phyloP scores from a whole-genome alignment of 2,113 vertebrate genomes.

The Serilophus lunatus region DNA sequence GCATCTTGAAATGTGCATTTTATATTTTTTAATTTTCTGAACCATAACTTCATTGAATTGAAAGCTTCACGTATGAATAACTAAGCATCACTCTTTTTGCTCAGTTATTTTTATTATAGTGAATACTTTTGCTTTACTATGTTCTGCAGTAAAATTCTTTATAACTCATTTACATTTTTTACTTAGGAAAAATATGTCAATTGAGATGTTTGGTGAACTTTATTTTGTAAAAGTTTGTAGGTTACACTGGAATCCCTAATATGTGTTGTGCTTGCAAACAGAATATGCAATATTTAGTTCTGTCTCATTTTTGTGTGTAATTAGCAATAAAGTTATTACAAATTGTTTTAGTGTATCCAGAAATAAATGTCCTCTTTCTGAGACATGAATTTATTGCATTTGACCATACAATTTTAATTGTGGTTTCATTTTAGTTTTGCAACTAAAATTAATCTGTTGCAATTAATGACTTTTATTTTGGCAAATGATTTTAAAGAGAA shows the following conservation, averaged over 20 bases:
- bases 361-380: not conserved
- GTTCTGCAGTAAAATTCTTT: not conserved
- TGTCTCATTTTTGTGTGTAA: not conserved
- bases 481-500: not conserved
- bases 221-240: not conserved
- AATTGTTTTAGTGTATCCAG: not conserved
- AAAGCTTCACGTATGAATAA: conserved; percentile 6
- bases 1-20: conserved; percentile 21
- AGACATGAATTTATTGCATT: not conserved
- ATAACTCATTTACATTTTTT: not conserved
- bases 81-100: not conserved
- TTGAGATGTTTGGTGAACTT: not conserved
- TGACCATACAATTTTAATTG: not conserved
- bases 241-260: not conserved
- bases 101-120: not conserved
- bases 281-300: not conserved
- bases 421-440: not conserved
- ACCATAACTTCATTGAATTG: conserved; percentile 33
- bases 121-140: not conserved
- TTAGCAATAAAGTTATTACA: not conserved
- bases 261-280: not conserved
- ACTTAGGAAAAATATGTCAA: not conserved
- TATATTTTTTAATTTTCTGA: conserved; percentile 28
- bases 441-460: not conserved
- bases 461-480: not conserved